Conservation (phyloP, 92 coral and sea anemone genomes). For the Heteractis magnifica region DNA sequence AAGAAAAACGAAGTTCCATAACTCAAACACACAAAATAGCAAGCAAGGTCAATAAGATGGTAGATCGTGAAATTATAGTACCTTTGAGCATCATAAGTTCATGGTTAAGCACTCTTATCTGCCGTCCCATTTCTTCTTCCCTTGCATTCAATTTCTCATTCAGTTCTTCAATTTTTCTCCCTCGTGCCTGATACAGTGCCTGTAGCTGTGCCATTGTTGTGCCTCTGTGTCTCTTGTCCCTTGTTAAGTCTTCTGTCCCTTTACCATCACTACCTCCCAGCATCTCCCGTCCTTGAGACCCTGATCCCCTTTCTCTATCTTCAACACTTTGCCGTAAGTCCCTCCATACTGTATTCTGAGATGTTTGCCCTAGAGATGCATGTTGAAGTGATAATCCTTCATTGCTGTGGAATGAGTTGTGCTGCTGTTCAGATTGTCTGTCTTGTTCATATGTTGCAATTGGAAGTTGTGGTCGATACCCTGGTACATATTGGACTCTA, state of each 20-base stretch:
- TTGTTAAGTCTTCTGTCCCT: conserved; percentile 10
- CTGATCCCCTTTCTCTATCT: neutral
- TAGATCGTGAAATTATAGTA: neutral
- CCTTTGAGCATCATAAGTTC: conserved; percentile 85
- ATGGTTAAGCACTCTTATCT: conserved; percentile 87
- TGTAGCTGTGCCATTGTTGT: conserved; percentile 70
- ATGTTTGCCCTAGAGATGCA: conserved; percentile 12
- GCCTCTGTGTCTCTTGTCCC: conserved; percentile 10
- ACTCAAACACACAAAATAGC: neutral
- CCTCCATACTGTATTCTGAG: conserved; percentile 42
- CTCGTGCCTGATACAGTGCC: conserved; percentile 89
- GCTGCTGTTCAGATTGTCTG: neutral
- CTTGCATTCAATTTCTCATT: conserved; percentile 64
- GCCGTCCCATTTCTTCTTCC: conserved; percentile 87
- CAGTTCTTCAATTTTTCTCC: conserved; percentile 86
- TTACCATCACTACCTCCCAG: conserved; percentile 2
- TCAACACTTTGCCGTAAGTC: conserved; percentile 22
- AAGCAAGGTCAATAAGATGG: too few relatives aligned
- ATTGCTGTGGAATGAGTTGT: neutral
- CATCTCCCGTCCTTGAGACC: neutral
- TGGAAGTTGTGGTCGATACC: conserved; percentile 33
- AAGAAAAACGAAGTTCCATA: neutral
- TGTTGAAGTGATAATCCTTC: neutral
- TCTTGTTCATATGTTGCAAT: neutral
- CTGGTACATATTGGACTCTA: conserved; percentile 65